Base-by-base conservation (phyloP, 2,888 invertebrate genomes). In the Siphonodentalium dalli region DNA sequence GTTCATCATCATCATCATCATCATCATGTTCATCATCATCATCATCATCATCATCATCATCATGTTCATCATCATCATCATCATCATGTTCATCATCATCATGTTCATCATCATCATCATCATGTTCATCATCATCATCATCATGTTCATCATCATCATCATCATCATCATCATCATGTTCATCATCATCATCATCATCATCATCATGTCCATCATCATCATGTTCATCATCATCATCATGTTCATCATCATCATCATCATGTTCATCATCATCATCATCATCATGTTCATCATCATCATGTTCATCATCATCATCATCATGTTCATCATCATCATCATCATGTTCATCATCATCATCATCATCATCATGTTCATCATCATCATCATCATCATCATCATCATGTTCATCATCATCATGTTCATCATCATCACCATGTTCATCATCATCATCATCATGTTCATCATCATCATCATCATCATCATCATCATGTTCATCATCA, bases 201-300 rank as follows among this genome's bases (percentile, higher is more conserved):
- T n/a, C n/a, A n/a, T n/a, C n/a, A n/a, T n/a, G n/a, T n/a, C n/a
- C 31, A 29, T 29, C 31, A 29, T 13, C 31, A 29, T 29, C 31
- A 29, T 13, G 9, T 44, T 35, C 44, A 51, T 35, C 34, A 51
- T 35, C 35, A 51, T 50, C 43, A 45, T 50, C 50, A 23, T 50
- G 43, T 43, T 50, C 50, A 45, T 37, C 45, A 46, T 37, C 51
- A 45, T 45, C 44, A 45, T 45, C 51, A 51, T 45, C 51, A 51
- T 45, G 44, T 45, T 26, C 45, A 51, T 24, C 45, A 51, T 35
- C 45, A 51, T 35, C 45, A 51, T 37, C 38, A 46, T 27, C 37
- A 37, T 26, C 37, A 46, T 27, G 37, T 8, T 37, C 27, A 35
- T 21, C 20, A 23, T 23, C 24, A 18, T 40, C 18, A 29, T 29